Evolutionary conservation across 1,140 invertebrate species (phyloP), one percentile per base, ranked within the genome.

Genomic region (Acyrthosiphon pisum): DNA sequence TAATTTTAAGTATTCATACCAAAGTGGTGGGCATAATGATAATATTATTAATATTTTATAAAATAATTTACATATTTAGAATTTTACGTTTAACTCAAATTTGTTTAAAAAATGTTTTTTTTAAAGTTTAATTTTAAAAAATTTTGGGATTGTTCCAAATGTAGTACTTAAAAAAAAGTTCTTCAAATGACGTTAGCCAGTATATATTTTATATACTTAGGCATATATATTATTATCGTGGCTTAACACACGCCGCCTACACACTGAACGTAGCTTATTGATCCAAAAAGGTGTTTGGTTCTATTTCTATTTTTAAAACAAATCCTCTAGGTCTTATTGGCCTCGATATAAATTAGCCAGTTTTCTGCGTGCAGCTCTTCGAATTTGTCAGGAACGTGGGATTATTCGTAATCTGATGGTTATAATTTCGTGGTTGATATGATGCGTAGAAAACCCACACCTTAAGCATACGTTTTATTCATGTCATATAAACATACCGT

Each of bases 211-310:
- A 89, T 44, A 89, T 23, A 60, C 46, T 89, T 91, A 89, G 41
- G 50, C 46, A 37, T 53, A 37, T 22, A 41, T 86, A 86, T 84
- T 30, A 9, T 26, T 44, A 84, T 76, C 30, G 30, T 76, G 60
- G 60, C 60, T 76, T 76, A 76, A n/a, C 60, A 11, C 14, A n/a
- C 60, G 60, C 60, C 60, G 60, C 60, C 60, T 76, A 76, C 60
- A n/a, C 30, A 14, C n/a, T 76, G 60, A 76, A 14, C 60, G 14
- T 60, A 68, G 30, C 41, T 83, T 92, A 81, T 81, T 83, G 44
- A 48, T 92, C 90, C 90, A 92, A 83, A 92, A 92, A 92, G 68
- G 90, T 92, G 90, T 92, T 92, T 20, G n/a, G 90, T 92, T 92
- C 44, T 35, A 44, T 83, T 91, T 91, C 68, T 68, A 86, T 76